Evolutionary conservation across 2,888 invertebrate genomes (phyloP).

Genomic region (Amblyjoppa proteus): DNA sequence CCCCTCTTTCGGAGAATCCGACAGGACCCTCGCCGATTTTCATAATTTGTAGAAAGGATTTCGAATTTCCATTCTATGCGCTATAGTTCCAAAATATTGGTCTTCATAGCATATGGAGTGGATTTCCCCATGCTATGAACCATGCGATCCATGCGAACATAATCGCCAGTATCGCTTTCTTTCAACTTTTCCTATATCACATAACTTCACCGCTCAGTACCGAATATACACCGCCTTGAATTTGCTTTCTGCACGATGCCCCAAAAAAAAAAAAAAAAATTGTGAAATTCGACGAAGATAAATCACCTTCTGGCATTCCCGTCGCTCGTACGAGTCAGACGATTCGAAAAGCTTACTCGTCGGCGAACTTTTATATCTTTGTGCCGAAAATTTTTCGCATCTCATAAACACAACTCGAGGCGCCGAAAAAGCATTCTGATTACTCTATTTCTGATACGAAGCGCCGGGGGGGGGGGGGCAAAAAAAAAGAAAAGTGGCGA

Average conservation of each 20-base stretch:
- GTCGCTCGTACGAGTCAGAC: background rate
- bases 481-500: background rate
- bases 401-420: background rate
- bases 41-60: no score
- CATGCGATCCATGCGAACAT: no score
- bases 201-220: no score
- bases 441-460: constrained; percentile 8
- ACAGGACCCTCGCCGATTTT: no score
- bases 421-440: background rate
- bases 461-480: background rate
- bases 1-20: no score
- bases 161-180: no score
- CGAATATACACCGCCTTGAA: no score
- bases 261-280: background rate
- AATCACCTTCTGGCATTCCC: background rate
- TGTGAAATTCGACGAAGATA: background rate
- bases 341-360: background rate
- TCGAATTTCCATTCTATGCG: no score
- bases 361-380: constrained; percentile 9
- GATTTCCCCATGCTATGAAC: no score
- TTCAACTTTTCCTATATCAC: no score
- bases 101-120: background rate
- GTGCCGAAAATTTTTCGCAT: background rate
- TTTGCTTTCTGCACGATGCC: no score
- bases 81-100: no score